phyloP scores from a whole-genome alignment of 2,888 invertebrate species.

The Eurois occulta region DNA sequence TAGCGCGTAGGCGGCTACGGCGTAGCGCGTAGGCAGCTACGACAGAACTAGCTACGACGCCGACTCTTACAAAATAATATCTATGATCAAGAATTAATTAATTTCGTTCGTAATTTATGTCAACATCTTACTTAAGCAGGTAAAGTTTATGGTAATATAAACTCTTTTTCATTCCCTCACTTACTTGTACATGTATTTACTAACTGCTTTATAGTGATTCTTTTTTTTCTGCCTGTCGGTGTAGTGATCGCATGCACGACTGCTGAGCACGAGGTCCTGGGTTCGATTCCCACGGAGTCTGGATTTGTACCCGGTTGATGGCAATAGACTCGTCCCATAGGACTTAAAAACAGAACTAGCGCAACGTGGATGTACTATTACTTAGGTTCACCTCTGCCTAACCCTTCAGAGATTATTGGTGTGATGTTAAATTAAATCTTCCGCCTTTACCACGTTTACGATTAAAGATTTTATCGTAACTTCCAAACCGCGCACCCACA shows the following conservation, averaged over 20 bases:
- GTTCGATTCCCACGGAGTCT: background rate
- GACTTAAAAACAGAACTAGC: background rate
- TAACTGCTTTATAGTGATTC: background rate
- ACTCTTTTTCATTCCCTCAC: background rate
- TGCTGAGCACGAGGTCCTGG: background rate
- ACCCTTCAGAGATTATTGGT: background rate
- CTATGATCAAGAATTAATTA: background rate
- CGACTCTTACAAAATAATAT: background rate
- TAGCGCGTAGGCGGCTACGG: slow-evolving; percentile 41
- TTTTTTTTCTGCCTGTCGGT: background rate
- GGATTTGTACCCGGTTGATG: background rate
- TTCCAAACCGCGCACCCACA: slow-evolving; percentile 31
- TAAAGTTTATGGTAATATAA: background rate
- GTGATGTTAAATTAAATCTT: background rate
- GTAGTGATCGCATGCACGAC: background rate
- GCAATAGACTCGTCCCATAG: background rate
- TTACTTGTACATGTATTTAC: background rate
- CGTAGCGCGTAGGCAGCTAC: slow-evolving; percentile 42
- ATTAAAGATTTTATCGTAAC: background rate
- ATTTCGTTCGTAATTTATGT: slow-evolving; percentile 6
- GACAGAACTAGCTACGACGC: slow-evolving; percentile 19
- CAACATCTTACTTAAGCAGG: background rate
- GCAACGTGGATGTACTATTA: background rate
- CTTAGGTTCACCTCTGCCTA: background rate
- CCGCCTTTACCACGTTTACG: background rate